Evolutionary conservation across 2,888 invertebrate species (phyloP).

Genomic region (Amphipyra berbera): DNA sequence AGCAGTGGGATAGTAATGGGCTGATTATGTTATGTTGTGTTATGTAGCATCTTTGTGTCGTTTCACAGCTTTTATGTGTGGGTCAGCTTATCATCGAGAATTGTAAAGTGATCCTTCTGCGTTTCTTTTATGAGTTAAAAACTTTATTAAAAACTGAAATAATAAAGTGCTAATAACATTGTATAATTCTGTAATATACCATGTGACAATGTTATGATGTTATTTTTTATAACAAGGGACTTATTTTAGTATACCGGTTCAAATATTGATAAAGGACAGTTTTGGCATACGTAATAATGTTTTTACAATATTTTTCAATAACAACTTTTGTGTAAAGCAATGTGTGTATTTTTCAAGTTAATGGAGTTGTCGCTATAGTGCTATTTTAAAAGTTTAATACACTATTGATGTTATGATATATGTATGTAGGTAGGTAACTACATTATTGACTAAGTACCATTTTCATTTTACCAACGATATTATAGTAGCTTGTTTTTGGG

Average conservation of each 20-base stretch:
- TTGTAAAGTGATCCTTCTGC: slow-evolving; percentile 12
- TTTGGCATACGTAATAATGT: slow-evolving; percentile 6
- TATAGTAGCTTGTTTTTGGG: too few relatives aligned
- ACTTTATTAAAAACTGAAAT: slow-evolving; percentile 40
- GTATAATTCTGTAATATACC: slow-evolving; percentile 39
- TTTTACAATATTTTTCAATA: slow-evolving; percentile 24
- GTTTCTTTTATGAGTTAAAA: neutral
- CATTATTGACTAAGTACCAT: too few relatives aligned
- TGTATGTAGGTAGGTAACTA: too few relatives aligned
- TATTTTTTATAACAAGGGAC: slow-evolving; percentile 13
- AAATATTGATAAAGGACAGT: slow-evolving; percentile 12
- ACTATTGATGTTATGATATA: neutral
- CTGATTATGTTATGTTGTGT: too few relatives aligned
- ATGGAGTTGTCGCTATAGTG: slow-evolving; percentile 8
- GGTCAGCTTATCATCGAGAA: neutral
- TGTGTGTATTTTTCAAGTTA: slow-evolving; percentile 5
- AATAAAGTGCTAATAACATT: slow-evolving; percentile 44
- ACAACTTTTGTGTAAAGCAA: neutral
- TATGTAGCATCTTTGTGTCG: too few relatives aligned
- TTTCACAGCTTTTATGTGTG: too few relatives aligned
- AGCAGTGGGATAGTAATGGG: too few relatives aligned
- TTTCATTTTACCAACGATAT: too few relatives aligned
- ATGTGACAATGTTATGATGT: slow-evolving; percentile 34
- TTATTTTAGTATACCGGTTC: slow-evolving; percentile 3
- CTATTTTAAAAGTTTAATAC: neutral